These are phyloP conservation scores for Cygnus buccinator DNA, from an alignment of 2,113 vertebrate species.

Conservation along the genomic window DNA sequence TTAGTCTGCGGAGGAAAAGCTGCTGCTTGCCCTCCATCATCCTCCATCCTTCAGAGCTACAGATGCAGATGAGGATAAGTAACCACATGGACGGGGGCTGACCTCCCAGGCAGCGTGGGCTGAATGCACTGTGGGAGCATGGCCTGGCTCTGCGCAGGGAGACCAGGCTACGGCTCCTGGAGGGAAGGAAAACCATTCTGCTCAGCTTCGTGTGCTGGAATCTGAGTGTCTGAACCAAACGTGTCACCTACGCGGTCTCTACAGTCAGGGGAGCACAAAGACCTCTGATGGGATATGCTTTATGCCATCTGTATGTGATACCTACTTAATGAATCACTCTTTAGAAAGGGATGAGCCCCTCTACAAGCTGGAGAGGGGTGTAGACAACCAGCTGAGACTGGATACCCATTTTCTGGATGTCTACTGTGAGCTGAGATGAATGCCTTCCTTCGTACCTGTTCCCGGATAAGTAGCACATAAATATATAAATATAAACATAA, in stretches of 20 bases:
- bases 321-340: not conserved
- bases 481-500: no score
- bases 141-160: not conserved
- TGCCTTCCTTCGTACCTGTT: fast-evolving
- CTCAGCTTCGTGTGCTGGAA: not conserved
- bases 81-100: not conserved
- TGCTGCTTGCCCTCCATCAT: not conserved
- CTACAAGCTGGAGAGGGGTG: not conserved
- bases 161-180: no score
- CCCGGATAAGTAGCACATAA: not conserved
- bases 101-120: not conserved
- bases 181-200: fast-evolving
- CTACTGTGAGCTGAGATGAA: not conserved
- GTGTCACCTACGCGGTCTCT: not conserved
- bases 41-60: not conserved
- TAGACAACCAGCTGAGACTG: not conserved
- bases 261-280: not conserved
- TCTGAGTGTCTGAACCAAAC: not conserved
- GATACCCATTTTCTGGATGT: not conserved
- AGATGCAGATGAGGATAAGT: not conserved
- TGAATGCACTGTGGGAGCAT: not conserved
- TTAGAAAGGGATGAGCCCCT: not conserved
- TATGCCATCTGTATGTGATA: not conserved
- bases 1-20: not conserved
- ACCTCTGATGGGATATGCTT: not conserved